Base-by-base conservation (phyloP, 2,888 invertebrate species). In the Pristionchus japonicus region DNA sequence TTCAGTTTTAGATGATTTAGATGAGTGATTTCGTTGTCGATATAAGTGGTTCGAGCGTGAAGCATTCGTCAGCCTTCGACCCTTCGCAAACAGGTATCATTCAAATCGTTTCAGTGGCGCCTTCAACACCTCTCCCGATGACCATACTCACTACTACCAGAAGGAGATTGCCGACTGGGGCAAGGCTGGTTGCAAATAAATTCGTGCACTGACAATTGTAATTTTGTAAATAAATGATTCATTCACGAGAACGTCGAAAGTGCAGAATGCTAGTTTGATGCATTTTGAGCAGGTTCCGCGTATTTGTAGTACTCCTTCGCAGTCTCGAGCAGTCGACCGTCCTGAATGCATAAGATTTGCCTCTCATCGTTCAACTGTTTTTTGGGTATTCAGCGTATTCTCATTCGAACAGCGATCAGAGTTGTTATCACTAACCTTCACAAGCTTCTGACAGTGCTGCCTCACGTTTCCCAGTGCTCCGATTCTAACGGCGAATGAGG, bases 381-480 rank as follows among this genome's bases (percentile, higher is more conserved):
- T n/a, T n/a, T n/a, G n/a, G n/a, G n/a, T n/a, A n/a, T n/a, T n/a
- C n/a, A n/a, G n/a, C n/a, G n/a, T n/a, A n/a, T n/a, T n/a, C n/a
- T n/a, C n/a, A n/a, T n/a, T n/a, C n/a, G n/a, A n/a, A n/a, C n/a
- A n/a, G n/a, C n/a, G n/a, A n/a, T n/a, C n/a, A 47, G 47, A 47
- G 13, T 13, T 52, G 57, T 57, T 23, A 57, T 57, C 15, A 4
- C 13, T 17, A 13, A 34, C 98, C 95, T 97, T 97, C 11, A 96
- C 95, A 70, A 98, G 95, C 95, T 98, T 98, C 2, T 95, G 95
- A 82, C 98, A 96, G 95, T 98, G 98, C 93, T 97, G 97, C 67
- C 95, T 96, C 0, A 98, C 97, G 95, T 98, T 98, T 83, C 96
- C 96, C 7, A 97, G 97, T 0, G 98, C 98, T 0, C 97, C 97